Percentiles rank a stretch among this genome's conserved stretches.
Conservation (phyloP, 2,797 vertebrate species). For the Dendrocincla tyrannina region DNA sequence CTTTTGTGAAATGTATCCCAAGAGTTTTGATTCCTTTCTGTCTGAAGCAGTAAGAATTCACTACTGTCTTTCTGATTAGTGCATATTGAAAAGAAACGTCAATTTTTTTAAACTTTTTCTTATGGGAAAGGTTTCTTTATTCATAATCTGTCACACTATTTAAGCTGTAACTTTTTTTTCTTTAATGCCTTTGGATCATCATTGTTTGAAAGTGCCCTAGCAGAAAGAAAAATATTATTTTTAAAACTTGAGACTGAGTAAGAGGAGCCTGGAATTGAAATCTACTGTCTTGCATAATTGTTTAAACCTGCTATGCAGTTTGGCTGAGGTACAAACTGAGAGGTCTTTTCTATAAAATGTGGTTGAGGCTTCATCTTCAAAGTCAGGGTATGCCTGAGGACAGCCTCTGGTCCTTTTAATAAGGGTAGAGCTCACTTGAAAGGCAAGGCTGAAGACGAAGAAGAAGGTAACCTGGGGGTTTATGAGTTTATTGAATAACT, state of each 20-base stretch:
- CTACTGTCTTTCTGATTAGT: not conserved
- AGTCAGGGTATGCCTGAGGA: not conserved
- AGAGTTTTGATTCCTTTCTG: not conserved
- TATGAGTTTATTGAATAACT: not conserved
- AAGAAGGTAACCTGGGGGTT: constrained; percentile 7
- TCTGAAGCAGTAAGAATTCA: constrained; percentile 27
- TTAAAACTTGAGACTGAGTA: constrained; percentile 1
- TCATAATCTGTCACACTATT: not conserved
- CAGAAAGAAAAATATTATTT: constrained; percentile 51
- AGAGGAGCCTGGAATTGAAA: constrained; percentile 19
- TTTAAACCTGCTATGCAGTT: not conserved
- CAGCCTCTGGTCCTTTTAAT: not conserved
- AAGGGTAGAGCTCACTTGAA: not conserved
- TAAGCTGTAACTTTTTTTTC: constrained; percentile 10
- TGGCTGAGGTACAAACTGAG: not conserved
- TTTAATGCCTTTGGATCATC: constrained; percentile 19
- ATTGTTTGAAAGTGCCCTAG: constrained; percentile 4
- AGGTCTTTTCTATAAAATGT: not conserved
- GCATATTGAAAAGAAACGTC: constrained; percentile 35
- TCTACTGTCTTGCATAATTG: not conserved
- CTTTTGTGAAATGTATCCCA: not conserved
- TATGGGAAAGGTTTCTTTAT: not conserved
- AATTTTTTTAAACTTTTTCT: not conserved
- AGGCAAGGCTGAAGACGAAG: not conserved
- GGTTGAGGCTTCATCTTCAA: constrained; percentile 7